Conservation (phyloP, 2,888 invertebrate genomes). For the Muscina levida region DNA sequence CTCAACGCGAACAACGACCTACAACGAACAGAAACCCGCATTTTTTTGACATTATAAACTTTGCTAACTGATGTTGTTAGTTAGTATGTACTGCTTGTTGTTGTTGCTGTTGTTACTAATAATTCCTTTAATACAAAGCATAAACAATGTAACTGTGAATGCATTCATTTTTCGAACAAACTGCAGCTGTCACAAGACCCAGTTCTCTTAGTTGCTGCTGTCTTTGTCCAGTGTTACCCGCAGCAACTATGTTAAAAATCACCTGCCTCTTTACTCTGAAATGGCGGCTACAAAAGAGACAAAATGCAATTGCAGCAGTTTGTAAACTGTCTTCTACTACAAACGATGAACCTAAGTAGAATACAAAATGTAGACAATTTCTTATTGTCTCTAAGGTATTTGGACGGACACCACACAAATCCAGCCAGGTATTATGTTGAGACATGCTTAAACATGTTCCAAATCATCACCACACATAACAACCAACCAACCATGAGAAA, state of each 20-base stretch:
- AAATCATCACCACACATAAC: slow-evolving; percentile 25
- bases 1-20: not conserved
- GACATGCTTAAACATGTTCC: slow-evolving; percentile 54
- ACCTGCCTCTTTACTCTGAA: slow-evolving; percentile 21
- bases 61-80: not conserved
- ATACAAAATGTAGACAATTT: slow-evolving; percentile 20
- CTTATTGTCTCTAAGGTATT: slow-evolving; percentile 6
- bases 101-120: slow-evolving; percentile 18
- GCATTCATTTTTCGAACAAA: slow-evolving; percentile 46
- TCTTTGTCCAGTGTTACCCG: not conserved
- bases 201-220: not conserved
- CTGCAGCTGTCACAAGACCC: slow-evolving; percentile 36
- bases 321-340: no score
- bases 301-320: slow-evolving; percentile 1
- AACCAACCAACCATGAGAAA: slow-evolving; percentile 54
- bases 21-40: slow-evolving; percentile 17
- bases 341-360: slow-evolving; percentile 3
- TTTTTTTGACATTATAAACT: slow-evolving; percentile 23
- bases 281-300: not conserved
- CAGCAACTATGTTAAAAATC: slow-evolving; percentile 18
- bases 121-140: not conserved
- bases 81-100: no score
- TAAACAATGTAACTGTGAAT: slow-evolving; percentile 51
- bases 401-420: not conserved
- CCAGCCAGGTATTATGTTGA: slow-evolving; percentile 6